phyloP scores from a whole-genome alignment of 2,888 invertebrate genomes.

The Sinopyrophorus schimmeli region DNA sequence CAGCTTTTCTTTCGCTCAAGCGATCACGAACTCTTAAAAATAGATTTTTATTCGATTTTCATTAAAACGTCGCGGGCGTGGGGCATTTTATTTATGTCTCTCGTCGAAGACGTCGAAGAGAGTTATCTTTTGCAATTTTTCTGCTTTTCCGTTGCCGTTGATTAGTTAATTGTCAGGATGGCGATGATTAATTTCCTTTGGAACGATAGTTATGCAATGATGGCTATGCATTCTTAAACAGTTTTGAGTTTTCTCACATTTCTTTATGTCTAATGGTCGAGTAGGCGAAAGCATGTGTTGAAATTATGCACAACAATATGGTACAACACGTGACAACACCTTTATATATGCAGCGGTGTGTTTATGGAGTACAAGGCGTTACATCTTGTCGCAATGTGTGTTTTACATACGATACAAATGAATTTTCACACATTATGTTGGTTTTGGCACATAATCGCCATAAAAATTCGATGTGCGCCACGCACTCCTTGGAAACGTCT shows the following conservation, averaged over 20 bases:
- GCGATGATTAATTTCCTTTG: conserved; percentile 12
- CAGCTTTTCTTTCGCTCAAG: no score
- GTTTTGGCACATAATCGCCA: conserved; percentile 17
- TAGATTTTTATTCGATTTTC: no score
- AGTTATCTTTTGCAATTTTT: conserved; percentile 2
- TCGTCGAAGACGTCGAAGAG: no score
- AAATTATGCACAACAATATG: conserved; percentile 32
- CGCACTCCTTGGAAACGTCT: no score
- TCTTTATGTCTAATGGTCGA: conserved; percentile 26
- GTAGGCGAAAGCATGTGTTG: conserved; percentile 31
- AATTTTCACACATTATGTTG: conserved; percentile 20
- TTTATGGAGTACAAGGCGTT: conserved; percentile 29
- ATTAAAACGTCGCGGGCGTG: no score
- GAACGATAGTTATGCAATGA: conserved; percentile 9
- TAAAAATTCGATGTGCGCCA: conserved; percentile 1
- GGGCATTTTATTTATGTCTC: no score
- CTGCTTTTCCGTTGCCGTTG: conserved; percentile 10
- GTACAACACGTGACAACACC: conserved; percentile 29
- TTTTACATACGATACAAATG: conserved; percentile 22
- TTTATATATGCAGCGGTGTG: conserved; percentile 26
- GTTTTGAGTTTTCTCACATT: conserved; percentile 23
- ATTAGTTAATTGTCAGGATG: conserved; percentile 21
- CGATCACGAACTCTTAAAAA: no score
- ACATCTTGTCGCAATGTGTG: conserved; percentile 28
- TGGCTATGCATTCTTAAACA: conserved; percentile 18